These are phyloP conservation scores for Beroe ovata DNA, from an alignment of 37 sponge, comb jelly and placozoan genomes.

Conservation along the genomic window DNA sequence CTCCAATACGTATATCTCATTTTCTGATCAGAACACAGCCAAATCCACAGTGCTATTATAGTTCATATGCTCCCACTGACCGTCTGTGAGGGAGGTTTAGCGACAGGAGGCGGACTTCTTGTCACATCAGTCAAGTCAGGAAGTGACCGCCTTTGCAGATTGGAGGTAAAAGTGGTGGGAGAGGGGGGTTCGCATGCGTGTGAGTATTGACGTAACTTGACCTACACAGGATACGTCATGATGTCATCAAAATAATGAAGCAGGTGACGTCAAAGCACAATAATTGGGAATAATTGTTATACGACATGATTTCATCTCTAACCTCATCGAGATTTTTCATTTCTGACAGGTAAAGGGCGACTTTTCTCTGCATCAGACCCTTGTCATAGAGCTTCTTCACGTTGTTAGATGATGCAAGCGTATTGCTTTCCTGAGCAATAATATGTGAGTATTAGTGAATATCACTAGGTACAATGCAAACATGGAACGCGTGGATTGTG, in stretches of 20 bases:
- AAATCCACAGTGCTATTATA: no score
- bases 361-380: constrained; percentile 60
- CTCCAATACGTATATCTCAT: no score
- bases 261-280: not conserved
- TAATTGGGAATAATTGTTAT: not conserved
- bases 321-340: constrained; percentile 25
- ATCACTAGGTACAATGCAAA: no score
- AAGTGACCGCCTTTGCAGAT: constrained; percentile 28
- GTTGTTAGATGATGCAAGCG: not conserved
- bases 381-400: constrained; percentile 67
- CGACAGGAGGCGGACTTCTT: not conserved
- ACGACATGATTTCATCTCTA: not conserved
- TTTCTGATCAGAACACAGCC: no score
- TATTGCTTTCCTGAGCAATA: constrained; percentile 34
- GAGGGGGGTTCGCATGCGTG: constrained; percentile 65
- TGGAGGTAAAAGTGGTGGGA: constrained; percentile 45
- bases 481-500: no score
- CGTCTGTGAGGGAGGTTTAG: no score
- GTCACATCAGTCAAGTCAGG: constrained; percentile 28
- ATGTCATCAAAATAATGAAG: not conserved
- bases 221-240: no score
- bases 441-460: not conserved
- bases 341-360: constrained; percentile 53
- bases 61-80: no score
- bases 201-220: constrained; percentile 41